These are phyloP conservation scores for Macrosteles quadrilineatus DNA, from an alignment of 1,140 invertebrate genomes.

Conservation along the genomic window DNA sequence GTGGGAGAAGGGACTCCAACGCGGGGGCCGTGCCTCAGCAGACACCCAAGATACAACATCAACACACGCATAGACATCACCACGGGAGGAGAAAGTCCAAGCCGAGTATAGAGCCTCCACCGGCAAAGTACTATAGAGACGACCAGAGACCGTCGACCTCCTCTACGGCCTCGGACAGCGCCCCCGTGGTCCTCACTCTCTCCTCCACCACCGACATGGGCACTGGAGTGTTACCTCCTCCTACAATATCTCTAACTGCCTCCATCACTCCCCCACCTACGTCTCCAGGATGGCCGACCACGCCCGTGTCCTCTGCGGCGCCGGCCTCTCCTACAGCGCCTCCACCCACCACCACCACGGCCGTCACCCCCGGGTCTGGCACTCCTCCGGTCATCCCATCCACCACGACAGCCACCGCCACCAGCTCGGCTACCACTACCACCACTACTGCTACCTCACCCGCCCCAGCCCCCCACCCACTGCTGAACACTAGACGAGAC, in stretches of 20 bases:
- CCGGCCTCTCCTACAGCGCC: slow-evolving; percentile 53
- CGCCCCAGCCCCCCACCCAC: slow-evolving; percentile 53
- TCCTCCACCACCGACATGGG: slow-evolving; percentile 44
- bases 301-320: slow-evolving; percentile 74
- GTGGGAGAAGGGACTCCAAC: slow-evolving; percentile 62
- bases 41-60: slow-evolving; percentile 55
- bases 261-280: slow-evolving; percentile 77
- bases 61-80: slow-evolving; percentile 52
- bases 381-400: slow-evolving; percentile 35
- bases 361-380: slow-evolving; percentile 17
- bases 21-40: slow-evolving; percentile 57
- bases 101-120: slow-evolving; percentile 51
- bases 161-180: slow-evolving; percentile 65
- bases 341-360: slow-evolving; percentile 41
- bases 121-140: slow-evolving; percentile 56
- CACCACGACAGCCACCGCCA: slow-evolving; percentile 51
- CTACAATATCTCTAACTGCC: slow-evolving; percentile 73
- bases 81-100: slow-evolving; percentile 64
- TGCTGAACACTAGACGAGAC: slow-evolving; percentile 68
- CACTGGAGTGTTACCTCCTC: slow-evolving; percentile 55
- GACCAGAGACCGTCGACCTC: slow-evolving; percentile 77
- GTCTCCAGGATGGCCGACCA: slow-evolving; percentile 64
- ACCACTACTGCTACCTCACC: slow-evolving; percentile 29
- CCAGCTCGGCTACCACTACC: slow-evolving; percentile 34
- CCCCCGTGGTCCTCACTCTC: slow-evolving; percentile 31